Conservation (phyloP, 2,797 vertebrate species). For the Hyperoplus lanceolatus region DNA sequence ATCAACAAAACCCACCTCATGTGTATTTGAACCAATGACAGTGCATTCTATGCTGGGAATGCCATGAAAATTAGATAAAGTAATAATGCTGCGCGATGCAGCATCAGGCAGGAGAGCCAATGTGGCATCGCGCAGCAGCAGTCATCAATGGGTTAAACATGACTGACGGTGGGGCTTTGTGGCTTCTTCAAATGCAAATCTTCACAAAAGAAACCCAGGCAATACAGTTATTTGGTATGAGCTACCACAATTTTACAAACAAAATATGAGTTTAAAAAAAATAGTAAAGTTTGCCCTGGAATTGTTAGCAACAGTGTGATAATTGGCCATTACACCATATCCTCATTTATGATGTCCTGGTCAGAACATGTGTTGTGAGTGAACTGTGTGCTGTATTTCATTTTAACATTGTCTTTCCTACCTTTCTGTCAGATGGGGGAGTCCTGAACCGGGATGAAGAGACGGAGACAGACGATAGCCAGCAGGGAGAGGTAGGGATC, state of each 20-base stretch:
- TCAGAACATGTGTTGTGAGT: background rate
- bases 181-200: background rate
- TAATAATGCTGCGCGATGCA: no score
- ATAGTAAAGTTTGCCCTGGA: background rate
- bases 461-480: slow-evolving; percentile 74
- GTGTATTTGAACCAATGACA: no score
- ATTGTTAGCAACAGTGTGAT: background rate
- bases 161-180: background rate
- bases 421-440: slow-evolving; percentile 57
- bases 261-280: background rate
- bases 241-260: background rate
- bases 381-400: background rate
- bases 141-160: no score
- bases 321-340: background rate
- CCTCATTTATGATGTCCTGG: background rate
- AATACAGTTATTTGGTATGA: background rate
- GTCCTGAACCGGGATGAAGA: slow-evolving; percentile 62
- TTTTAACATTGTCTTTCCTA: background rate
- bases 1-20: no score
- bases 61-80: no score
- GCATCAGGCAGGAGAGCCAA: no score
- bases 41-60: no score
- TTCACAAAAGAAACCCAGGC: background rate
- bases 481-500: slow-evolving; percentile 62
- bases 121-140: no score